Evolutionary conservation across 2,113 vertebrate genomes (phyloP).

Genomic region (Notiomystis cincta): DNA sequence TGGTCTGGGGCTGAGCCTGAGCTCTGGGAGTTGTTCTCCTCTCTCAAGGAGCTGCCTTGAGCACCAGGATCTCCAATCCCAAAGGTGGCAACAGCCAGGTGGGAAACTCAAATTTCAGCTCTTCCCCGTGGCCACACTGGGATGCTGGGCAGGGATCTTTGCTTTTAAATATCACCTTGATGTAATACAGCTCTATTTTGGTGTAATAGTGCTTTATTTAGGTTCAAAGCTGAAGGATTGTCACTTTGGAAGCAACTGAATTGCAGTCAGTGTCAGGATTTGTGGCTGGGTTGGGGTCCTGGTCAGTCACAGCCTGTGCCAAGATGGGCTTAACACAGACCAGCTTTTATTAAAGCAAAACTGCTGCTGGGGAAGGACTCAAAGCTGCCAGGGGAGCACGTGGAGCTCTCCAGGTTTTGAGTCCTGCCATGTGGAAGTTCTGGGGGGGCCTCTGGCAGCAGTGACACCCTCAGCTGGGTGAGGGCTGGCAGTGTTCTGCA

Average conservation of each 20-base stretch:
- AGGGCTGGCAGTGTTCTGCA: accelerated
- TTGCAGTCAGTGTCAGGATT: background rate
- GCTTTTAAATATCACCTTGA: background rate
- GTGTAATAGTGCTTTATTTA: background rate
- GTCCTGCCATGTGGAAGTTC: background rate
- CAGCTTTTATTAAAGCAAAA: background rate
- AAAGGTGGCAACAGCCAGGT: background rate
- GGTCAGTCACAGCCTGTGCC: background rate
- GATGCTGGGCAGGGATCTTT: background rate
- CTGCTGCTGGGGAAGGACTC: accelerated
- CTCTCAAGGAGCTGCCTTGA: background rate
- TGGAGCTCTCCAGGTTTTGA: background rate
- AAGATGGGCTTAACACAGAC: background rate
- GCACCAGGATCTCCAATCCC: background rate
- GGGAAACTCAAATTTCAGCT: accelerated
- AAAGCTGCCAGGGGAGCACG: background rate
- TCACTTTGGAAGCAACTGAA: background rate
- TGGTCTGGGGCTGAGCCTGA: background rate
- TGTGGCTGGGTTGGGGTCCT: background rate
- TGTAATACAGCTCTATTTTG: background rate
- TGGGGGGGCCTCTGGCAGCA: background rate
- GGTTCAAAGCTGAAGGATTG: background rate
- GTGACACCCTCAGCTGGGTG: background rate
- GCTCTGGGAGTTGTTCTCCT: background rate
- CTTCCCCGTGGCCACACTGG: accelerated